phyloP scores from a whole-genome alignment of 23 tunicate genomes.

The Oikopleura dioica region DNA sequence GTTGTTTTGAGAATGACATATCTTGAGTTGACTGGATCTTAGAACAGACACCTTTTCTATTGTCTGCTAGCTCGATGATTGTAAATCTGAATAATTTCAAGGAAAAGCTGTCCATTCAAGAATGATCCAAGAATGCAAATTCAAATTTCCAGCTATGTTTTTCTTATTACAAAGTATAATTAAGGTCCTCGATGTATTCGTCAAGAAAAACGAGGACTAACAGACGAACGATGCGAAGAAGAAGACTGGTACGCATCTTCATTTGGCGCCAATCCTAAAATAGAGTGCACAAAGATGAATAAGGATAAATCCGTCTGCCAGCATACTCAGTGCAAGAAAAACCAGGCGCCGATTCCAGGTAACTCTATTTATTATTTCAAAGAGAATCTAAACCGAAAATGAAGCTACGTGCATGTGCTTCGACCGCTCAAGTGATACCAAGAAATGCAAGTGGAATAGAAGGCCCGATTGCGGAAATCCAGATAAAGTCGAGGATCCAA shows the following conservation, averaged over 20 bases:
- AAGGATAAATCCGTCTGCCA: background rate
- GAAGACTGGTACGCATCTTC: background rate
- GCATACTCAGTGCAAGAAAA: background rate
- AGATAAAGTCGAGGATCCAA: background rate
- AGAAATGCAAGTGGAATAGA: background rate
- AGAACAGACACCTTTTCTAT: too few relatives aligned
- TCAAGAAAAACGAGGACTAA: background rate
- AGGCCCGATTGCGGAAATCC: background rate
- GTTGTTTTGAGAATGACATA: too few relatives aligned
- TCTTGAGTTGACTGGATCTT: too few relatives aligned
- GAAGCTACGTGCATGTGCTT: slow-evolving; percentile 13
- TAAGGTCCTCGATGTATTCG: slow-evolving; percentile 10
- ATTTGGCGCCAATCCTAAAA: background rate
- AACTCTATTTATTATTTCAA: too few relatives aligned
- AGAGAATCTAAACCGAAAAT: too few relatives aligned
- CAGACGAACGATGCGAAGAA: background rate
- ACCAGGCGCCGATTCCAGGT: background rate
- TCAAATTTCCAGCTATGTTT: too few relatives aligned
- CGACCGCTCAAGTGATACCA: background rate
- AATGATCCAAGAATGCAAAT: too few relatives aligned
- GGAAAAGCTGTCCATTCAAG: too few relatives aligned
- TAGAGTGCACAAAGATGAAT: background rate
- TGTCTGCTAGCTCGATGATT: too few relatives aligned
- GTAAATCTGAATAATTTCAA: too few relatives aligned
- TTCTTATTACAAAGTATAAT: too few relatives aligned